Evolutionary conservation across 2,888 invertebrate genomes (phyloP), one percentile per base, ranked within the genome.

Genomic region (Sussaba pulchella): DNA sequence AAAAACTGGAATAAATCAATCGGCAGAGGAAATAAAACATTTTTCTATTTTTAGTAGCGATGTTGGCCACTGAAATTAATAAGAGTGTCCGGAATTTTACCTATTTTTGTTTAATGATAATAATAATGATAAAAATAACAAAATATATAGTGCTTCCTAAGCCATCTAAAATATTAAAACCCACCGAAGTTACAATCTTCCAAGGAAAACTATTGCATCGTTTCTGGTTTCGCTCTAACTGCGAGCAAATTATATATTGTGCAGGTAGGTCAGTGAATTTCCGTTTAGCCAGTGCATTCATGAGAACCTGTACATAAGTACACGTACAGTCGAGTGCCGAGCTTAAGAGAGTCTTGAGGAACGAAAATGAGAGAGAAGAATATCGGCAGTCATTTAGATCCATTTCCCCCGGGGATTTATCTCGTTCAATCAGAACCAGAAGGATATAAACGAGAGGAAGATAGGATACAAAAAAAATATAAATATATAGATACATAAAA

Each of bases 311-410:
- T 69, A n/a, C 24, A 31, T 31, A 69, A 54, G 17, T 43, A 8
- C 41, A 41, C 26, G 26, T 43, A 24, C 50, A 41, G 21, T 21
- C 26, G 24, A 52, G n/a, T 21, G 0, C 21, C 39, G 14, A 41
- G 8, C 14, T 41, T 41, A n/a, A 50, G 66, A n/a, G n/a, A 39
- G 67, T 67, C 8, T 24, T n/a, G 52, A 50, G 54, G 17, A 57
- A 69, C 41, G 39, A 19, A 47, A 72, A 41, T 4, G 6, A 4
- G 1, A 31, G 31, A 54, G 14, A 52, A 64, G 43, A 61, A 63
- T 70, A 73, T 72, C 52, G 67, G 45, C 41, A 45, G 70, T 79
- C 63, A 75, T 79, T 79, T 75, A 71, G 74, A 64, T 66, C 50
- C 71, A 66, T 63, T 57, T 79, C 59, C 70, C 39, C 14, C 10